Conservation (phyloP, 2,888 invertebrate species). For the Leptopterna dolabrata region DNA sequence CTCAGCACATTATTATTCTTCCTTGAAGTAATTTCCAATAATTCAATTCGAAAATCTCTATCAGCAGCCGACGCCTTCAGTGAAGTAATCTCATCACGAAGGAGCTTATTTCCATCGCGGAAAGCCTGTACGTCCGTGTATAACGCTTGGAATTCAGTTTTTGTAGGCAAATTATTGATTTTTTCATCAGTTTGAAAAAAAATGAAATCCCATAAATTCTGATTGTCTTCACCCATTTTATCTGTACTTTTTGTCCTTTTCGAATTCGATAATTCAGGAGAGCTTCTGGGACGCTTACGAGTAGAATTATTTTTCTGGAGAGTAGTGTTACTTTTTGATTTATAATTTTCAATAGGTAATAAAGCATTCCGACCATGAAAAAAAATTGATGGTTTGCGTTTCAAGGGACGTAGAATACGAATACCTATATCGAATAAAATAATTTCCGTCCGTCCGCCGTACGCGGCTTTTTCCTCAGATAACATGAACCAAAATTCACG, state of each 20-base stretch:
- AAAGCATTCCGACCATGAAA: too few species aligned
- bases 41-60: background rate
- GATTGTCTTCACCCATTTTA: background rate
- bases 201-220: background rate
- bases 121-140: background rate
- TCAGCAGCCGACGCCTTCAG: background rate
- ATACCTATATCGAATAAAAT: too few species aligned
- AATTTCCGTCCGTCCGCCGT: too few species aligned
- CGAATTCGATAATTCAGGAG: background rate
- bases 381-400: too few species aligned
- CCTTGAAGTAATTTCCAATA: background rate
- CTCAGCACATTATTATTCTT: background rate
- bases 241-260: background rate
- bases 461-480: too few species aligned
- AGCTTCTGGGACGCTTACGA: constrained; percentile 2
- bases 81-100: background rate
- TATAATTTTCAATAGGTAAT: too few species aligned
- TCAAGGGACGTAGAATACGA: too few species aligned
- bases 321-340: background rate
- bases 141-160: background rate
- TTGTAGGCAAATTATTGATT: background rate
- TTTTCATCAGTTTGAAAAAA: background rate
- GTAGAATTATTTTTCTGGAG: background rate
- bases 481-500: too few species aligned
- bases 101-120: background rate